Base-by-base conservation (phyloP, 1,140 invertebrate genomes). In the Cylas formicarius region DNA sequence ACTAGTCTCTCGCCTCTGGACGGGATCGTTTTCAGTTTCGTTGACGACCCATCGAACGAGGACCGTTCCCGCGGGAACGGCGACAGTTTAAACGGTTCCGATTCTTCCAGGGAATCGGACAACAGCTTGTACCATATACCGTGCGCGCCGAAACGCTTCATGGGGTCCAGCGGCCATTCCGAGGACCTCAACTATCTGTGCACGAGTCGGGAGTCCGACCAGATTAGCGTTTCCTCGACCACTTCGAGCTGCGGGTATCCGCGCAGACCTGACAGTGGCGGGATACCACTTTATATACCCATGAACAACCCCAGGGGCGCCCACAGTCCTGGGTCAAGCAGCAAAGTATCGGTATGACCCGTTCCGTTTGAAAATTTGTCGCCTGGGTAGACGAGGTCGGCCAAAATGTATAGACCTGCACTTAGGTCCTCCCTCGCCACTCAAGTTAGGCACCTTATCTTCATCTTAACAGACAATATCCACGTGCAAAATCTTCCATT, bases 81-180 rank as follows among this genome's bases (percentile, higher is more conserved):
- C 23, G 14, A 35, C 2, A 11, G 20, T 13, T 44, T 28, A 16
- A 35, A 44, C 10, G 20, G 16, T 35, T 35, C 18, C 23, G 2
- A 56, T 56, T 62, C 55, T 64, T 68, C 63, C 55, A 75, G 73
- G 66, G 70, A 70, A 29, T 75, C 72, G 17, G 72, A 75, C 48
- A 73, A 68, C 48, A 74, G 75, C 37, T 53, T 75, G 11, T 76
- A 72, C 50, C 72, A 76, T 57, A 69, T 70, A 36, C 73, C 72
- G 28, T 69, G 72, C 32, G 67, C 67, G 18, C 72, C 73, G 14
- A 70, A 72, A 37, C 66, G 67, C 26, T 65, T 73, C 32, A 70
- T 71, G 65, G 74, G 77, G 28, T 67, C 68, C 38, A 71, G 71
- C 56, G 72, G 67, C 52, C 56, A 64, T 51, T 75, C 73, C 6